Conservation (phyloP, 1,140 invertebrate species). For the Whitmania pigra region DNA sequence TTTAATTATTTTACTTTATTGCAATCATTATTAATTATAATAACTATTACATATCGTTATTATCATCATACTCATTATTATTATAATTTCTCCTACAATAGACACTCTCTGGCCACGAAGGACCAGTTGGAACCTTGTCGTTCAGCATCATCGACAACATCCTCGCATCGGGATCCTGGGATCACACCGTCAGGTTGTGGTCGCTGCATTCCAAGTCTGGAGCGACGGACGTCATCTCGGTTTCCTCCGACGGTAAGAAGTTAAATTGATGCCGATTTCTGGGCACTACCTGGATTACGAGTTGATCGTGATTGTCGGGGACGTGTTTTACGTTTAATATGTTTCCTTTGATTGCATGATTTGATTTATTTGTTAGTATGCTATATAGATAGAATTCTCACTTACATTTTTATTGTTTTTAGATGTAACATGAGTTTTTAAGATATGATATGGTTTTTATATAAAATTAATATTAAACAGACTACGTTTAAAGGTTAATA, state of each 20-base stretch:
- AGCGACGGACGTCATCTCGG: conserved; percentile 65
- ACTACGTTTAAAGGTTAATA: no score
- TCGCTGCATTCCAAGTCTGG: conserved; percentile 61
- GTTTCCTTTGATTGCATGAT: no score
- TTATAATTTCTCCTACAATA: conserved; percentile 34
- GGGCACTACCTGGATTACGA: not conserved
- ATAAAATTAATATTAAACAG: no score
- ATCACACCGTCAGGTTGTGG: conserved; percentile 82
- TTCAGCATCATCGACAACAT: conserved; percentile 64
- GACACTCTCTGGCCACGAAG: conserved; percentile 79
- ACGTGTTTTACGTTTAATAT: no score
- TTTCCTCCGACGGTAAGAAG: conserved; percentile 60
- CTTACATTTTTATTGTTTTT: not conserved
- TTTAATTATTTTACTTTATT: no score
- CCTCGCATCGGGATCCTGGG: conserved; percentile 81
- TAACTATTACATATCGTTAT: no score
- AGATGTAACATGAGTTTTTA: no score
- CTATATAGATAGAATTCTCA: not conserved
- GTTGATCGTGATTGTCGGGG: no score
- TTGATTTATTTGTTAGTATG: no score
- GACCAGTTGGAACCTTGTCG: conserved; percentile 66
- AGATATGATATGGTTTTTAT: no score
- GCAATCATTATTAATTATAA: no score
- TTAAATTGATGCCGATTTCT: not conserved
- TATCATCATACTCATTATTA: no score